Evolutionary conservation across 2,888 invertebrate genomes (phyloP), one percentile per base, ranked within the genome.

Genomic region (Agrochola macilenta): DNA sequence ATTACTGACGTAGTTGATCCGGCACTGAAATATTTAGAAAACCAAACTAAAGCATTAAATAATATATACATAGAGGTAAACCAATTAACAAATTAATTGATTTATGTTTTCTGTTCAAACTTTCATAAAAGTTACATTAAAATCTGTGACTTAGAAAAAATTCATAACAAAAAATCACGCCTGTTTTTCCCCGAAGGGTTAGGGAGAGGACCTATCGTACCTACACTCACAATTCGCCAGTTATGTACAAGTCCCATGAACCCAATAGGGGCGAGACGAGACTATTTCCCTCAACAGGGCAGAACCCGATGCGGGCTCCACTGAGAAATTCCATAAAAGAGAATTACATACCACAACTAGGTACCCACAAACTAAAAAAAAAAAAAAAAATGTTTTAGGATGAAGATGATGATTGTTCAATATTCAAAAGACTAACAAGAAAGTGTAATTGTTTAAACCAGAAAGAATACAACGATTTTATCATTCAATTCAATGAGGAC

Each of bases 401-500:
- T 5, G 93, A 94, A 77, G 92, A 93, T n/a, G 93, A 94, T 70
- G 93, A 94, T 74, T 96, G 96, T 84, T 94, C 96, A 1, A 80
- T 95, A 63, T 96, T 95, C 85, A 95, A 95, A 90, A 93, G 93
- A 60, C 86, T 96, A 46, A 94, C 93, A 20, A 91, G 96, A 88
- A 96, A 94, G 88, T 96, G 96, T 73, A 87, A 93, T 74, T 96
- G 96, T 82, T 82, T 96, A 17, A 96, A 95, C 76, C 91, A 90
- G 57, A 78, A 85, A 5, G 89, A 93, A 73, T 96, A 94, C 76
- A 96, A 96, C 69, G 96, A 96, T 84, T 94, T 96, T 46, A 88
- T 95, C 0, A 95, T 96, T 82, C 95, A 95, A 82, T 96, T 96
- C 77, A 96, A 96, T 79, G 96, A 96, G 82, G 89, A 93, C 17